Evolutionary conservation across 2,888 invertebrate genomes (phyloP).

Genomic region (Drosophila melanosoma): DNA sequence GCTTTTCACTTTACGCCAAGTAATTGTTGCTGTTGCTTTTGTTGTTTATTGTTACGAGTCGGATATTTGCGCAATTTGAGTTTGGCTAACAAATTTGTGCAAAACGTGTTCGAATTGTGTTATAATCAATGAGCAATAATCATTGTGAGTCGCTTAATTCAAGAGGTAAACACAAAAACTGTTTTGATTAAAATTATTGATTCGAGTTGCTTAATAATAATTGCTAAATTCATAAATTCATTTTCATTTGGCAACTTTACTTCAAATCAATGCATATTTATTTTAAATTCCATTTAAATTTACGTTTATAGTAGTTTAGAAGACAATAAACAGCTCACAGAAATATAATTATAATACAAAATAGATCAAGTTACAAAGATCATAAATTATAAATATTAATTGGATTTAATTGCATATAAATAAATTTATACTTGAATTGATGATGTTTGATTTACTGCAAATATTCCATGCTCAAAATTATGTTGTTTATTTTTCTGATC

Average conservation of each 20-base stretch:
- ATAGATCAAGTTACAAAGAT: neutral
- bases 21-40: slow-evolving; percentile 21
- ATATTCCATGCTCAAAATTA: no score
- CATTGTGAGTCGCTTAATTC: slow-evolving; percentile 27
- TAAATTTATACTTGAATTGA: neutral
- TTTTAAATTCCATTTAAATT: neutral
- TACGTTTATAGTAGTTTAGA: neutral
- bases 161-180: neutral
- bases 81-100: slow-evolving; percentile 25
- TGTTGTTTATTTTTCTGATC: neutral
- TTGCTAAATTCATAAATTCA: neutral
- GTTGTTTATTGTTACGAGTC: slow-evolving; percentile 21
- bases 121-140: slow-evolving; percentile 20
- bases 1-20: slow-evolving; percentile 61
- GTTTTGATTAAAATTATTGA: neutral
- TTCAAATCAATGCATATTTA: neutral
- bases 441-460: neutral
- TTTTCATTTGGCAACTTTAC: neutral
- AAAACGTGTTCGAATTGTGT: slow-evolving; percentile 20
- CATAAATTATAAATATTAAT: neutral
- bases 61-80: slow-evolving; percentile 27
- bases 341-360: neutral
- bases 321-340: neutral
- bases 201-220: neutral
- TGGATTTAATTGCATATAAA: neutral